Evolutionary conservation across 2,888 invertebrate genomes (phyloP).

Genomic region (Micoletzkya japonica): DNA sequence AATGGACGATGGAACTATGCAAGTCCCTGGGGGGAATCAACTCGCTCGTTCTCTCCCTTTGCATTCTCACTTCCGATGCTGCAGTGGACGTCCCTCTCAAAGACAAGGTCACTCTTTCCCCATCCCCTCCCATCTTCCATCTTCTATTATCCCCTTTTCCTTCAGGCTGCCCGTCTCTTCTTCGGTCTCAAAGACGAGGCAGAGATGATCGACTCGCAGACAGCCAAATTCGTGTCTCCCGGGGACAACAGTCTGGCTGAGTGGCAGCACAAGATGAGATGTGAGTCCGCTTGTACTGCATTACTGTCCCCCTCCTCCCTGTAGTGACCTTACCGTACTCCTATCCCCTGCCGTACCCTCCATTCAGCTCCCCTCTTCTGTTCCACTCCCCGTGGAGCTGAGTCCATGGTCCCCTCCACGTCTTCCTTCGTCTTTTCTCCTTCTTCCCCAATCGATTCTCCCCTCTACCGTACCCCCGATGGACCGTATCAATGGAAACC

Average conservation of each 20-base stretch:
- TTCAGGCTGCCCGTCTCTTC: slow-evolving; percentile 21
- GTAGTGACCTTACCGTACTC: neutral
- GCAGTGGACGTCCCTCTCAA: slow-evolving; percentile 43
- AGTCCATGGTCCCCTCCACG: neutral
- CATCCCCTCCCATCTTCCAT: neutral
- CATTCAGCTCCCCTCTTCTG: slow-evolving; percentile 42
- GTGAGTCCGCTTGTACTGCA: slow-evolving; percentile 4
- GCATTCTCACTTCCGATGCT: slow-evolving; percentile 82
- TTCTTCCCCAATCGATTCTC: neutral
- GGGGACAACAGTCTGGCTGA: slow-evolving; percentile 45
- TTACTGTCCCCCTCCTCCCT: neutral
- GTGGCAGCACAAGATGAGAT: slow-evolving; percentile 40
- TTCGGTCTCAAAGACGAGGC: slow-evolving; percentile 23
- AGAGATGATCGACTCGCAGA: slow-evolving; percentile 25
- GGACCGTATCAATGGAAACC: slow-evolving; percentile 62
- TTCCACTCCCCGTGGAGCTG: slow-evolving; percentile 41
- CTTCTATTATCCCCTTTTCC: neutral
- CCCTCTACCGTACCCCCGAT: neutral
- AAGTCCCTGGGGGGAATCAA: slow-evolving; percentile 76
- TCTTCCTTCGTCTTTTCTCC: neutral
- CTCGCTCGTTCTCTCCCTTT: slow-evolving; percentile 88
- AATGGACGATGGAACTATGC: slow-evolving; percentile 73
- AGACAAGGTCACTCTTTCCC: slow-evolving; percentile 22
- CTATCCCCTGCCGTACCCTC: neutral
- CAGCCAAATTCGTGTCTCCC: neutral